Evolutionary conservation across 2,888 invertebrate species (phyloP).

Genomic region (Harpagoxenus sublaevis): DNA sequence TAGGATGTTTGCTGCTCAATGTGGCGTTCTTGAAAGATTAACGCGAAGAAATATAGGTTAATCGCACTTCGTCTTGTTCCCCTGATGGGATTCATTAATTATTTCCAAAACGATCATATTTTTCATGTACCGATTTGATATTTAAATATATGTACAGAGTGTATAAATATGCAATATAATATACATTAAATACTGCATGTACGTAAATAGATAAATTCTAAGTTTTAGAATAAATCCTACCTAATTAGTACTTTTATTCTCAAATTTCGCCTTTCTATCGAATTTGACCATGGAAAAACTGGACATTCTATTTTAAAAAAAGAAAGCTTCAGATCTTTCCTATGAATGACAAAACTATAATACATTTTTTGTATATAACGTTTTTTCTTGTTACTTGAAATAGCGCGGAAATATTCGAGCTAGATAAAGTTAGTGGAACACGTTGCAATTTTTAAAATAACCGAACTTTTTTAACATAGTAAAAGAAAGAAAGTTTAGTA

Average conservation of each 20-base stretch:
- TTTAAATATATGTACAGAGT: background rate
- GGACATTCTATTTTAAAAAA: background rate
- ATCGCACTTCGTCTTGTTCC: background rate
- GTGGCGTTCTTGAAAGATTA: conserved; percentile 30
- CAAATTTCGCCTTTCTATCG: background rate
- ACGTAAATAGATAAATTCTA: background rate
- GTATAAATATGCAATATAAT: background rate
- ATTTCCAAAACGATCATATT: background rate
- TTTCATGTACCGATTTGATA: background rate
- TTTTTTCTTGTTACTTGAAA: too few species aligned
- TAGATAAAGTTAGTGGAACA: too few species aligned
- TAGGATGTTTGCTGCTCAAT: conserved; percentile 32
- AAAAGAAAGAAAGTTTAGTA: too few species aligned
- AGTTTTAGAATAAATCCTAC: too few species aligned
- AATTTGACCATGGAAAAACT: background rate
- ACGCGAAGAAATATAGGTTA: conserved; percentile 22
- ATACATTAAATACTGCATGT: background rate
- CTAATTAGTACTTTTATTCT: background rate
- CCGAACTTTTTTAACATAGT: too few species aligned
- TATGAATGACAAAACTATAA: too few species aligned
- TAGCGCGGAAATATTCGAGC: too few species aligned
- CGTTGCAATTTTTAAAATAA: too few species aligned
- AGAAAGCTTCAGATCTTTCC: too few species aligned
- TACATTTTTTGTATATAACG: too few species aligned
- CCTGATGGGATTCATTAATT: background rate